Evolutionary conservation across 2,797 vertebrate genomes (phyloP).

Genomic region (Siniperca obscura): DNA sequence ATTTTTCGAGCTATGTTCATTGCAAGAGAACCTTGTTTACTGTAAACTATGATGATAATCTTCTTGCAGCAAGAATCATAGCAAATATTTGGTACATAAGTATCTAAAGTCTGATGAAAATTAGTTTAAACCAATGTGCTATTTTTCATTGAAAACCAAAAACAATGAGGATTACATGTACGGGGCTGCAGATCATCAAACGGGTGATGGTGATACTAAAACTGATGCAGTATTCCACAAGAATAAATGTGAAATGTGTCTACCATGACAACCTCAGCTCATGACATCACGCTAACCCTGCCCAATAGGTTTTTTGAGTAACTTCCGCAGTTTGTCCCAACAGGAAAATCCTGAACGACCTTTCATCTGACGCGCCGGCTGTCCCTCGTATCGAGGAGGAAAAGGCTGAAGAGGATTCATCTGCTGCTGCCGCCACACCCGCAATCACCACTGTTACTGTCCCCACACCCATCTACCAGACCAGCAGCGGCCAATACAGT

Average conservation of each 20-base stretch:
- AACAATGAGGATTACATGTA: not conserved
- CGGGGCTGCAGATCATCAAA: not conserved
- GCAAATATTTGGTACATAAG: not conserved
- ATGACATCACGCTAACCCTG: not conserved
- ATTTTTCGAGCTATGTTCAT: not conserved
- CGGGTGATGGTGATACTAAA: not conserved
- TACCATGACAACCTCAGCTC: not conserved
- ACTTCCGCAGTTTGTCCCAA: slow-evolving; percentile 8
- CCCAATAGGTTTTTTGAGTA: not conserved
- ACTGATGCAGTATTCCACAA: not conserved
- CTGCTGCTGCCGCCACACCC: slow-evolving; percentile 83
- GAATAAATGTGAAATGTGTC: not conserved
- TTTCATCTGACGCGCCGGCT: slow-evolving; percentile 96
- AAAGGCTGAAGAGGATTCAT: slow-evolving; percentile 93
- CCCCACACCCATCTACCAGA: slow-evolving; percentile 99
- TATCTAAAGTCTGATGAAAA: not conserved
- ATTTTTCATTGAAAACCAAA: not conserved
- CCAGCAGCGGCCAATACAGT: slow-evolving; percentile 99
- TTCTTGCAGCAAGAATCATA: not conserved
- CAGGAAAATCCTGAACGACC: slow-evolving; percentile 99
- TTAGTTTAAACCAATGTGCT: not conserved
- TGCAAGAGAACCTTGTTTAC: not conserved
- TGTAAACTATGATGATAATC: not conserved
- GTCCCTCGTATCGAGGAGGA: slow-evolving; percentile 98
- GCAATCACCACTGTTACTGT: slow-evolving; percentile 97